Evolutionary conservation across 92 coral and sea anemone genomes (phyloP), one percentile per base, ranked within the genome.

Genomic region (Blastomussa wellsi): DNA sequence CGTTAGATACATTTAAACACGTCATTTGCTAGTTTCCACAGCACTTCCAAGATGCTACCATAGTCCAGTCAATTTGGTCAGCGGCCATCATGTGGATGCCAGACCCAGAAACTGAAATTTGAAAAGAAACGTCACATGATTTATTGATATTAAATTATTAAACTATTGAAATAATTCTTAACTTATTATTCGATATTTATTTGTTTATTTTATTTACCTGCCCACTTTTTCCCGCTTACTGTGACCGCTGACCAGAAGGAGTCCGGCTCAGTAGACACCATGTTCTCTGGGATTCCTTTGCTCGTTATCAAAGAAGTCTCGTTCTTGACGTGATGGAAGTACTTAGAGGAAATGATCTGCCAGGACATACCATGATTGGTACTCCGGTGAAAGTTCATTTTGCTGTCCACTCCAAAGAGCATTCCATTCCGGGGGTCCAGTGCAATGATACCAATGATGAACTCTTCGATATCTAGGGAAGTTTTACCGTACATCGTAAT

Each of bases 41-140:
- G 77, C 98, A 95, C 68, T 92, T 92, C 98, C 98, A 95, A 22
- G 92, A 48, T 72, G 94, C 95, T 77, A 93, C 93, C 55, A 83
- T 77, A 14, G 36, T 84, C 98, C 98, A 95, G 28, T 84, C 82
- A 32, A 42, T 69, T 28, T 85, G 75, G 17, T 85, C 94, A 76
- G 97, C 93, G 78, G 83, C 66, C 95, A 85, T 93, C 87, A 91
- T 44, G 83, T 95, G 95, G 33, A 93, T 79, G 59, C 98, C 98
- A n/a, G 89, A 41, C 48, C 90, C 93, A 37, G 98, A 91, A 35
- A 89, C 98, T 95, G 48, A 39, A 83, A 74, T 26, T 28, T 0
- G 20, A 36, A 39, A 35, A 42, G 17, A 32, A 12, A 32, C 0
- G 1, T 3, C 55, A 28, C 14, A n/a, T 4, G 29, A 57, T 39